A percentile compares a stretch with the other conserved stretches of the same genome.
These are phyloP conservation scores for Pampus argenteus DNA, from an alignment of 2,797 vertebrate species.

Conservation along the genomic window DNA sequence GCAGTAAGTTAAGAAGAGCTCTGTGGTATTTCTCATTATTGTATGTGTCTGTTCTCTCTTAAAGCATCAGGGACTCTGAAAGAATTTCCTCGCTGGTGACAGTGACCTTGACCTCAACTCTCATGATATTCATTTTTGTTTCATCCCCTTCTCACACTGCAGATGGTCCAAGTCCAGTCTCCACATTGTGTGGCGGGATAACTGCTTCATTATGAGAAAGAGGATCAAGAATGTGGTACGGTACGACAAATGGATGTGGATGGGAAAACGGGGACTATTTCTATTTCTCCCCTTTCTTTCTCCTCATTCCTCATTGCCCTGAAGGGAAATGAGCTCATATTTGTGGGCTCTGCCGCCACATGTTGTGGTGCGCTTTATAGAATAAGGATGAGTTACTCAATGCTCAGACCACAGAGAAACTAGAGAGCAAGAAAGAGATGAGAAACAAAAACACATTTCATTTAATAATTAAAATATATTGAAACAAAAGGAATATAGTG, in stretches of 20 bases:
- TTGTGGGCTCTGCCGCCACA: constrained; percentile 52
- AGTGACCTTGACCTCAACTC: constrained; percentile 45
- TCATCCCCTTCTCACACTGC: constrained; percentile 40
- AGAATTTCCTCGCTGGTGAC: constrained; percentile 40
- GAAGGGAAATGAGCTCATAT: constrained; percentile 67
- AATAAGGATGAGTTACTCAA: constrained; percentile 26
- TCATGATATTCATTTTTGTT: constrained; percentile 47
- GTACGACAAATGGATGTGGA: constrained; percentile 62
- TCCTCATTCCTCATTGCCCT: constrained; percentile 31
- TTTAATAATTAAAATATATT: not conserved
- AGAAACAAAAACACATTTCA: not conserved
- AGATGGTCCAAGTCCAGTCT: constrained; percentile 51
- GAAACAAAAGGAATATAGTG: not conserved
- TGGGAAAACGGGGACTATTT: constrained; percentile 35
- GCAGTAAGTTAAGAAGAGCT: not conserved
- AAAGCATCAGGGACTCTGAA: constrained; percentile 13
- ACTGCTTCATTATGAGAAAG: constrained; percentile 66
- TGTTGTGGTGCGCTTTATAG: constrained; percentile 48
- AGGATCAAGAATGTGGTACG: constrained; percentile 58
- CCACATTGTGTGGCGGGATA: constrained; percentile 53
- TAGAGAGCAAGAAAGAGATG: constrained; percentile 1
- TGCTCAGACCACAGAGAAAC: constrained; percentile 31
- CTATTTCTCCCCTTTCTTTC: constrained; percentile 29
- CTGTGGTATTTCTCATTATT: constrained; percentile 12
- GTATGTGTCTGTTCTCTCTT: constrained; percentile 5